phyloP scores from a whole-genome alignment of 2,113 vertebrate genomes.

The Neolamprologus fasciatus region DNA sequence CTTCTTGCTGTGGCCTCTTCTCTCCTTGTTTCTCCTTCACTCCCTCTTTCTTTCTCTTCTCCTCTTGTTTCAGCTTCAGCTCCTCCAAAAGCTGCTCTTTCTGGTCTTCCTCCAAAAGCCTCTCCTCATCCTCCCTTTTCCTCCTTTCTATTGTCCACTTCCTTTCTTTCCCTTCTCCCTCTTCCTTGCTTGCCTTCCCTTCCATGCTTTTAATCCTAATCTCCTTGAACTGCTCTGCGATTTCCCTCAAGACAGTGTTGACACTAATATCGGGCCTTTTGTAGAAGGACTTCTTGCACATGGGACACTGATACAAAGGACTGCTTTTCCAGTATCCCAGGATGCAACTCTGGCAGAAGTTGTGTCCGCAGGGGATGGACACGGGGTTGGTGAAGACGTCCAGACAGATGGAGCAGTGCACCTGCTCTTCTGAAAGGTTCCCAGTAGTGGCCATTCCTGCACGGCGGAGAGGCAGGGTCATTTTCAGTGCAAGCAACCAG shows the following conservation, averaged over 20 bases:
- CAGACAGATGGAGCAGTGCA: constrained; percentile 77
- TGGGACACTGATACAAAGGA: constrained; percentile 69
- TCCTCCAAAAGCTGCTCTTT: constrained; percentile 35
- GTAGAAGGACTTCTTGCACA: constrained; percentile 75
- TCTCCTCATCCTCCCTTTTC: constrained; percentile 50
- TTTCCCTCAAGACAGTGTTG: constrained; percentile 73
- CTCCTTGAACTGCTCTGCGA: constrained; percentile 73
- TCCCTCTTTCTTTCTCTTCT: neutral
- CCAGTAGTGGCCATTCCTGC: constrained; percentile 69
- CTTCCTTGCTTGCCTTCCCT: neutral
- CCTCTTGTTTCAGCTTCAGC: constrained; percentile 11
- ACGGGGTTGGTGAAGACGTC: constrained; percentile 77
- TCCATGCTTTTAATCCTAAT: constrained; percentile 36
- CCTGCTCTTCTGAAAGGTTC: constrained; percentile 74
- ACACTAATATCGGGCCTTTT: constrained; percentile 71
- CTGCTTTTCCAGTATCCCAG: constrained; percentile 73
- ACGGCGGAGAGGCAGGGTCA: constrained; percentile 63
- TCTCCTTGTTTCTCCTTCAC: neutral
- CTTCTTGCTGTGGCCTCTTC: neutral
- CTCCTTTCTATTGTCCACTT: constrained; percentile 23
- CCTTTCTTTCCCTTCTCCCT: neutral
- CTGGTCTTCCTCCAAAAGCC: constrained; percentile 39
- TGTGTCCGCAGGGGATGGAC: constrained; percentile 76
- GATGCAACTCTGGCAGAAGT: constrained; percentile 76
- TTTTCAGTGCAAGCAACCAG: constrained; percentile 44